Conservation (phyloP, 2,797 vertebrate species). For the Serranus cabrilla region DNA sequence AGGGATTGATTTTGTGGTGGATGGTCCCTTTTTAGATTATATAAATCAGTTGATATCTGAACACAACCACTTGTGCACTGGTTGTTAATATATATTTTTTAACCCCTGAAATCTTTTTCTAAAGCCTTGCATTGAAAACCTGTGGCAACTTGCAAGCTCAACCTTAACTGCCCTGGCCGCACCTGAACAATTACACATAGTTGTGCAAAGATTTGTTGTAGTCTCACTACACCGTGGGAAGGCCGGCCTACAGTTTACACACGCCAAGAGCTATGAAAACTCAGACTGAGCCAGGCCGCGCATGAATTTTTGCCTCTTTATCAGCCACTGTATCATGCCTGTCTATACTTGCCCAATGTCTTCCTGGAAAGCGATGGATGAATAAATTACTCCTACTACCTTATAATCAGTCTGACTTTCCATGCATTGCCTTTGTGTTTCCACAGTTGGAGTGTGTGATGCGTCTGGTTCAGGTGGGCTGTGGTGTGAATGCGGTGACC, state of each 20-base stretch:
- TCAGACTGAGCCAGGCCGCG: background rate
- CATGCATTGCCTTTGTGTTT: slow-evolving; percentile 38
- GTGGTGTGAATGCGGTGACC: slow-evolving; percentile 92
- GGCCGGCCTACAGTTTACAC: slow-evolving; percentile 1
- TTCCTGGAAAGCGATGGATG: background rate
- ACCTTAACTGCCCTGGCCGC: background rate
- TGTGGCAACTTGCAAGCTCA: background rate
- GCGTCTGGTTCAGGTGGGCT: slow-evolving; percentile 94
- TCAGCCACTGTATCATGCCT: background rate
- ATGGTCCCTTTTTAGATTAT: accelerated
- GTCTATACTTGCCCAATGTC: slow-evolving; percentile 26
- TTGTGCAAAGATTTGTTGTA: background rate
- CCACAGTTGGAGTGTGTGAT: slow-evolving; percentile 96
- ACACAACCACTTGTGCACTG: background rate
- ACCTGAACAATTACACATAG: background rate
- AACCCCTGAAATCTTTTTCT: background rate
- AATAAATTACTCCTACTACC: background rate
- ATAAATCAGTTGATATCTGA: background rate
- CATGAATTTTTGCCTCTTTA: slow-evolving; percentile 4
- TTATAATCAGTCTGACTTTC: slow-evolving; percentile 11
- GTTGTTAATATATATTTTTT: too few relatives aligned
- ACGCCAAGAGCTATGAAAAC: background rate
- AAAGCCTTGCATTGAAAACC: background rate
- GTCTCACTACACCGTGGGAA: background rate
- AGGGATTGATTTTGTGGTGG: too few relatives aligned